Percentiles rank a stretch among this genome's conserved stretches.
Conservation (phyloP, 2,888 invertebrate species). For the Melanophora roralis region DNA sequence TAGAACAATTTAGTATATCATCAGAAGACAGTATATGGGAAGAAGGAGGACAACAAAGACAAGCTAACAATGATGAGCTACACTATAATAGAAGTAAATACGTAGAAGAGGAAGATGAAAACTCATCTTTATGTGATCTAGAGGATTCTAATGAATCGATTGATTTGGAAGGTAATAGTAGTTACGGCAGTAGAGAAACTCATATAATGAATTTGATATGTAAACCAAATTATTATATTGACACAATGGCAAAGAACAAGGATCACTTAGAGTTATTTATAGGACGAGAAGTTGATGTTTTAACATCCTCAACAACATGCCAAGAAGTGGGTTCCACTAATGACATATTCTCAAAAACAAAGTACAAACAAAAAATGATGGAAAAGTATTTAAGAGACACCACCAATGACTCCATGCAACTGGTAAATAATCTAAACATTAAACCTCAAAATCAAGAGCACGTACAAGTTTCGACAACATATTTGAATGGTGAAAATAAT, state of each 20-base stretch:
- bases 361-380: constrained; percentile 81
- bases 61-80: constrained; percentile 33
- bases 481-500: neutral
- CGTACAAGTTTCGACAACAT: neutral
- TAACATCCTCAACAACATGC: constrained; percentile 64
- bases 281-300: constrained; percentile 40
- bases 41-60: constrained; percentile 75
- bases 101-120: constrained; percentile 65
- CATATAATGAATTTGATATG: neutral
- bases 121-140: constrained; percentile 58
- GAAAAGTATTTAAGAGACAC: constrained; percentile 80
- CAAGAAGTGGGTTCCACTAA: constrained; percentile 44
- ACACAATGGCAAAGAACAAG: constrained; percentile 29
- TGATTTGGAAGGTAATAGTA: constrained; percentile 26
- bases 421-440: neutral
- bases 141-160: constrained; percentile 43
- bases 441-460: neutral
- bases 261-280: constrained; percentile 52
- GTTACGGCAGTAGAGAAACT: neutral
- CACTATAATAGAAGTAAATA: constrained; percentile 62
- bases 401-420: constrained; percentile 57
- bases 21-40: constrained; percentile 89
- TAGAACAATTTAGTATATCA: constrained; percentile 87
- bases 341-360: constrained; percentile 69
- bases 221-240: constrained; percentile 49